These are phyloP conservation scores for Sinonovacula constricta DNA, from an alignment of 1,140 invertebrate species.

Conservation along the genomic window DNA sequence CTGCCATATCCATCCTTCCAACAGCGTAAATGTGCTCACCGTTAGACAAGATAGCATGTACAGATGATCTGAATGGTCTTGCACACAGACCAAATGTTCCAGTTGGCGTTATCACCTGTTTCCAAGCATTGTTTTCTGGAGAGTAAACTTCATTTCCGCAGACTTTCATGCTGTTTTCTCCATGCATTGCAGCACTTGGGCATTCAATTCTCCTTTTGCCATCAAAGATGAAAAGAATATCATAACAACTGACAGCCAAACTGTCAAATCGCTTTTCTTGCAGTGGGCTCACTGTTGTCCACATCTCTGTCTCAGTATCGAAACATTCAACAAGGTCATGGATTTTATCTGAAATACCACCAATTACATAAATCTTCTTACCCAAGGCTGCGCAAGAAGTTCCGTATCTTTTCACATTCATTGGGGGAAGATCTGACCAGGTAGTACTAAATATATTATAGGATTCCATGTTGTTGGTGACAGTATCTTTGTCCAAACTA, in stretches of 20 bases:
- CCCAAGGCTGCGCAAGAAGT: not conserved
- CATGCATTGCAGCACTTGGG: not conserved
- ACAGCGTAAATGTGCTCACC: not conserved
- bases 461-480: not conserved
- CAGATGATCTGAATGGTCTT: not conserved
- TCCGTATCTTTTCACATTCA: not conserved
- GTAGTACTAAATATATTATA: not conserved
- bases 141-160: not conserved
- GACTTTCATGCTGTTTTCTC: not conserved
- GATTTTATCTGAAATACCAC: not conserved
- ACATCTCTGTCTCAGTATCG: not conserved
- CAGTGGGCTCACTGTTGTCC: not conserved
- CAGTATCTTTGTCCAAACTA: not conserved
- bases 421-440: not conserved
- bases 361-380: not conserved
- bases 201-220: not conserved
- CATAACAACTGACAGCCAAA: not conserved
- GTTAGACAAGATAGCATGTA: not conserved
- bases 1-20: not conserved
- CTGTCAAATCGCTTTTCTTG: not conserved
- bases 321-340: not conserved
- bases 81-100: not conserved
- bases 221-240: not conserved
- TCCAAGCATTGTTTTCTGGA: not conserved
- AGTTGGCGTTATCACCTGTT: not conserved